Evolutionary conservation across 2,888 invertebrate species (phyloP).

Genomic region (Tiliacea citrago): DNA sequence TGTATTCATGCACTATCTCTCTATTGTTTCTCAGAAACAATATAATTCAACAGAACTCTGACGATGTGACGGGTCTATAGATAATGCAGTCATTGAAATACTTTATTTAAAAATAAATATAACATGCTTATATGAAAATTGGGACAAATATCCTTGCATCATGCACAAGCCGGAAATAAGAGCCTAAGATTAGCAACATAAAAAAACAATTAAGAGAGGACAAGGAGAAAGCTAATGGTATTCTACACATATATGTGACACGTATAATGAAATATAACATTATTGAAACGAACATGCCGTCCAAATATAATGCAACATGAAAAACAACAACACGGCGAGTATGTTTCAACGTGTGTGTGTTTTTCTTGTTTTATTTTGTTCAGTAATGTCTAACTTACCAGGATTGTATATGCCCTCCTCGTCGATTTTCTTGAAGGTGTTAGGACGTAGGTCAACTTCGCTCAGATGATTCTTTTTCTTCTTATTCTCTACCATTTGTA

Average conservation of each 20-base stretch:
- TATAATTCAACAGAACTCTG: not conserved
- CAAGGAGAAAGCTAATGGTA: not conserved
- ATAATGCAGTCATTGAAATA: not conserved
- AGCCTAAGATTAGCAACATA: not conserved
- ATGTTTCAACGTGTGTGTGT: not conserved
- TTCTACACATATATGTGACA: not conserved
- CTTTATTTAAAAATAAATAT: not conserved
- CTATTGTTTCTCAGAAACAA: not conserved
- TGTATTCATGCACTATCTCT: no score
- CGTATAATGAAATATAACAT: not conserved
- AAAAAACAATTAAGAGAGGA: not conserved
- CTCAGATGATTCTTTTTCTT: slow-evolving; percentile 83
- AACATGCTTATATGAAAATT: no score
- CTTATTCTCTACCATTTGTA: slow-evolving; percentile 81
- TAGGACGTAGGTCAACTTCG: slow-evolving; percentile 83
- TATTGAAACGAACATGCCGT: no score
- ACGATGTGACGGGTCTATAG: not conserved
- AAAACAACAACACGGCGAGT: not conserved
- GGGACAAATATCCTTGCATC: not conserved
- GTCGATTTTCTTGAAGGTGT: slow-evolving; percentile 87
- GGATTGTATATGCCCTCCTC: slow-evolving; percentile 87
- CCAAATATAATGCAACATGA: not conserved
- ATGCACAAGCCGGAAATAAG: not conserved
- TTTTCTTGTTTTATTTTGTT: slow-evolving; percentile 4
- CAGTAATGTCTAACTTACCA: slow-evolving; percentile 72